Percentiles rank a stretch among this genome's conserved stretches.
Evolutionary conservation across 64 coral and sea anemone genomes (phyloP).

Genomic region (Exaiptasia diaphana): DNA sequence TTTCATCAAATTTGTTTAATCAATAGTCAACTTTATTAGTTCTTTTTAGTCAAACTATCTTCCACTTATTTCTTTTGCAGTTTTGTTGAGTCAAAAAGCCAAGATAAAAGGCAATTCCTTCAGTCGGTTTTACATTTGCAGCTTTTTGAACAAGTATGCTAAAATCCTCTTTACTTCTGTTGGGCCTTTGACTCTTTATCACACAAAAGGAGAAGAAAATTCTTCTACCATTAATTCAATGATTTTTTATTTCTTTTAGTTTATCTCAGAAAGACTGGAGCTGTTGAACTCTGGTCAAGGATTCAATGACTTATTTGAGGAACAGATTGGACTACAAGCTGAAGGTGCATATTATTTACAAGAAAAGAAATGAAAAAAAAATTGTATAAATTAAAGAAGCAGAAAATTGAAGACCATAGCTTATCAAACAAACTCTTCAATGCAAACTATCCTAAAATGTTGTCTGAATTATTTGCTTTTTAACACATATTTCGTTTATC

Average conservation of each 20-base stretch:
- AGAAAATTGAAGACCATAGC: not conserved
- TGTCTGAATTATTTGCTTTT: not conserved
- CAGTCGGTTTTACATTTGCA: conserved; percentile 75
- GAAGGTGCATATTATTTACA: conserved; percentile 68
- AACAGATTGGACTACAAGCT: conserved; percentile 79
- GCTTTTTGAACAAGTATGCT: conserved; percentile 77
- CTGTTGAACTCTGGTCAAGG: conserved; percentile 76
- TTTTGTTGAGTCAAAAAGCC: conserved; percentile 64
- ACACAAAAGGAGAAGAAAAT: not conserved
- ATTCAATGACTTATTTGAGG: conserved; percentile 85
- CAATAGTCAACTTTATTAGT: too few species aligned
- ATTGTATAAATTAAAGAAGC: too few species aligned
- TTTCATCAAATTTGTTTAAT: too few species aligned
- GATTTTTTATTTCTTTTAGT: conserved; percentile 41
- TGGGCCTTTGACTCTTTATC: too few species aligned
- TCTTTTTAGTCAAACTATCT: too few species aligned
- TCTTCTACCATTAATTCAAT: not conserved
- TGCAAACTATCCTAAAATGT: not conserved
- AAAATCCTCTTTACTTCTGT: not conserved
- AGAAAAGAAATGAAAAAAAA: too few species aligned
- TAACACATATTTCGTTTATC: not conserved
- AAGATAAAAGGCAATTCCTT: conserved; percentile 47
- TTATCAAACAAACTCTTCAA: not conserved
- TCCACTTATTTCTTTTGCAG: not conserved
- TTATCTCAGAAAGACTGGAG: conserved; percentile 72